These are phyloP conservation scores for Psittacula derbiana DNA, from an alignment of 2,797 vertebrate species.

Conservation along the genomic window DNA sequence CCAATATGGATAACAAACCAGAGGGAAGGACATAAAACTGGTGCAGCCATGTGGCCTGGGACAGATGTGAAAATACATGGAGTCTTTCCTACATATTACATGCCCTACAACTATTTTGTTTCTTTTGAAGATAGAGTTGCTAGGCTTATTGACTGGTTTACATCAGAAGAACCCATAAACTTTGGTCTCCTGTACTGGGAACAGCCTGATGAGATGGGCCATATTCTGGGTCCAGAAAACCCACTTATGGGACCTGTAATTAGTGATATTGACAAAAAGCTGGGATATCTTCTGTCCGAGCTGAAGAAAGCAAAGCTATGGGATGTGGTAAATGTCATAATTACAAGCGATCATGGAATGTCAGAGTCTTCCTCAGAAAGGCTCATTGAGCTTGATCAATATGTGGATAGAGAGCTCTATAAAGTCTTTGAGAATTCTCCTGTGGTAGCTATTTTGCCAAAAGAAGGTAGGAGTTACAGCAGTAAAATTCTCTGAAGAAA, in stretches of 20 bases:
- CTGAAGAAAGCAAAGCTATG: constrained; percentile 84
- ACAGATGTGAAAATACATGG: constrained; percentile 87
- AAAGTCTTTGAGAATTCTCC: constrained; percentile 87
- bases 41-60: constrained; percentile 93
- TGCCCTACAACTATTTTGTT: constrained; percentile 84
- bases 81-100: constrained; percentile 79
- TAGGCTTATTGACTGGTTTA: constrained; percentile 87
- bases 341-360: constrained; percentile 96
- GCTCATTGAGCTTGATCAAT: constrained; percentile 87
- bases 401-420: constrained; percentile 84
- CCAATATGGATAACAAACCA: constrained; percentile 91
- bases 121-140: constrained; percentile 85
- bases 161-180: constrained; percentile 81
- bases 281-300: constrained; percentile 85
- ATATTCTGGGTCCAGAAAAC: constrained; percentile 85
- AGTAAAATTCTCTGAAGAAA: background rate
- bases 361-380: constrained; percentile 83
- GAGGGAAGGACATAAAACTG: constrained; percentile 82
- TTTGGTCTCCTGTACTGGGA: constrained; percentile 94
- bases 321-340: constrained; percentile 83
- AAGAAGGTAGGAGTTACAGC: constrained; percentile 80
- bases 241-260: constrained; percentile 83
- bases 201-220: constrained; percentile 88
- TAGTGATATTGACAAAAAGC: constrained; percentile 83
- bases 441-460: constrained; percentile 86